These are phyloP conservation scores for Passer domesticus DNA, from an alignment of 2,113 vertebrate species.

Conservation along the genomic window DNA sequence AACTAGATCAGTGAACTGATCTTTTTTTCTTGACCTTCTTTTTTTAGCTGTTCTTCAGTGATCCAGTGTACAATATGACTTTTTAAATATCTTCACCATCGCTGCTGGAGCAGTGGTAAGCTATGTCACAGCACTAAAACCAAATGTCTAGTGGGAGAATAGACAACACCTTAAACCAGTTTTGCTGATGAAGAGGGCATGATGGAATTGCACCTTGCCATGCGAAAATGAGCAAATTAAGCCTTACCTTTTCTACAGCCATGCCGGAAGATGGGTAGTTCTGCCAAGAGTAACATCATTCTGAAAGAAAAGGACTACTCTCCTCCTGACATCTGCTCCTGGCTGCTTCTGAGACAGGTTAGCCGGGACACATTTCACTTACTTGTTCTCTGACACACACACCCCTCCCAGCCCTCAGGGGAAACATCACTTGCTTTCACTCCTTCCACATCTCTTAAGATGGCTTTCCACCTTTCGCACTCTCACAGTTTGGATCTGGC, in stretches of 20 bases:
- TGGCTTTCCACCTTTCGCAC: not conserved
- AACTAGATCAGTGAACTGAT: slow-evolving; percentile 58
- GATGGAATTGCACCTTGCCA: not conserved
- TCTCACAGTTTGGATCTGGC: not conserved
- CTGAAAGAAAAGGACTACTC: not conserved
- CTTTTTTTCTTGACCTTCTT: slow-evolving; percentile 30
- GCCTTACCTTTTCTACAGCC: not conserved
- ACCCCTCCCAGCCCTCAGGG: not conserved
- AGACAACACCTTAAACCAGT: not conserved
- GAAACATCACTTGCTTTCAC: not conserved
- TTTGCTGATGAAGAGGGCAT: not conserved
- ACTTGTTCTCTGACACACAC: not conserved
- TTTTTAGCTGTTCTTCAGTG: not conserved
- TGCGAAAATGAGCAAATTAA: not conserved
- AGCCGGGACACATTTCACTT: not conserved
- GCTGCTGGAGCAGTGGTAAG: not conserved
- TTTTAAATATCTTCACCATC: not conserved
- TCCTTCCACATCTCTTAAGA: not conserved
- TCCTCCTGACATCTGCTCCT: not conserved
- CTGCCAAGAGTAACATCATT: not conserved
- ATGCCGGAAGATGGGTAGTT: not conserved
- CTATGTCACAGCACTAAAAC: not conserved
- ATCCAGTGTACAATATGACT: not conserved
- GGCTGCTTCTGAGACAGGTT: not conserved
- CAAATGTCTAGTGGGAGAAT: not conserved